Conservation (phyloP, 1,140 invertebrate genomes). For the Camponotus floridanus region DNA sequence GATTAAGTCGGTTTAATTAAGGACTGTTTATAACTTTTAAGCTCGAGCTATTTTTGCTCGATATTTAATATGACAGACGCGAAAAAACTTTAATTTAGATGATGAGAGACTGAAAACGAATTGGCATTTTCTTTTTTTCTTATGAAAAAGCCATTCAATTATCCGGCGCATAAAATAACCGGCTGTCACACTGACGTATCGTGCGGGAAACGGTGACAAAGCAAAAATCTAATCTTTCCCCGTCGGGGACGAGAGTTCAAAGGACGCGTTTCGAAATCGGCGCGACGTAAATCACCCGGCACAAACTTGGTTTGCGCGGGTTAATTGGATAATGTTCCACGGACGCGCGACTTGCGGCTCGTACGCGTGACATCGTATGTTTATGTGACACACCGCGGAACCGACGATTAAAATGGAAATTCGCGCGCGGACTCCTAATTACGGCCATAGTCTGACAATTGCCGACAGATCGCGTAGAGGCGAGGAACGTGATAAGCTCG, state of each 20-base stretch:
- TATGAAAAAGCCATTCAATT: conserved; percentile 2
- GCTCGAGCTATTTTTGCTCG: background rate
- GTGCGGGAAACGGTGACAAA: conserved; percentile 40
- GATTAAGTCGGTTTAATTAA: background rate
- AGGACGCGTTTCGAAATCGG: conserved; percentile 49
- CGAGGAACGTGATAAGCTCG: background rate
- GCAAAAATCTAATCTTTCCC: conserved; percentile 64
- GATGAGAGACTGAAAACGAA: background rate
- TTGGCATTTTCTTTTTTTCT: background rate
- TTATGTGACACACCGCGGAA: conserved; percentile 52
- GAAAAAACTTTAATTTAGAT: background rate
- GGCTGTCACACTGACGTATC: conserved; percentile 26
- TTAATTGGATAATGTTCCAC: conserved; percentile 61
- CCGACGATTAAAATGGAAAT: conserved; percentile 47
- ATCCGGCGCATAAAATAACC: background rate
- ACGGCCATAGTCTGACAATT: conserved; percentile 17
- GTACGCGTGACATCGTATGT: conserved; percentile 58
- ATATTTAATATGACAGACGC: background rate
- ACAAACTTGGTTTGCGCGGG: conserved; percentile 53
- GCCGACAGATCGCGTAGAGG: background rate
- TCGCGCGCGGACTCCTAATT: conserved; percentile 28
- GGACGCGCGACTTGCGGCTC: conserved; percentile 61
- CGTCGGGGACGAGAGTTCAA: conserved; percentile 50
- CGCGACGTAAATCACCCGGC: conserved; percentile 51
- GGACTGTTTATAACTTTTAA: background rate